Conservation (phyloP, 2,888 invertebrate genomes). For the Melikaiella ostensackeni region DNA sequence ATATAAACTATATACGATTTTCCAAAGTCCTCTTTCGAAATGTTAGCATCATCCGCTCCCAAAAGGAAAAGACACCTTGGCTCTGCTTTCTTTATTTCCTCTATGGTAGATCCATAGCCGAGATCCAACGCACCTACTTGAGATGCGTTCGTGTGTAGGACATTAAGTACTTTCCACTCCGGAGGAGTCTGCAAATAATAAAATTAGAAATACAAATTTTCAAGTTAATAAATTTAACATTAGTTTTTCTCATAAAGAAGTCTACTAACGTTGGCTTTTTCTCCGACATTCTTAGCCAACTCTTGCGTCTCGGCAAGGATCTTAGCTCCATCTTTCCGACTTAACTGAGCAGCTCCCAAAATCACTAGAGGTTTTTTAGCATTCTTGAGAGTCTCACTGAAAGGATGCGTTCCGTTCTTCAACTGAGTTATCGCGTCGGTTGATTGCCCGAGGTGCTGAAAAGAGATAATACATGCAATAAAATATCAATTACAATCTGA, state of each 20-base stretch:
- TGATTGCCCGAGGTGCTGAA: constrained; percentile 90
- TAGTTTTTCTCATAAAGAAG: not conserved
- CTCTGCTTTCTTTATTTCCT: constrained; percentile 80
- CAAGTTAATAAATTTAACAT: constrained; percentile 4
- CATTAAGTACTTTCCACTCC: constrained; percentile 91
- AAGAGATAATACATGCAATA: constrained; percentile 46
- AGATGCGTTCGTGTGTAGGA: constrained; percentile 94
- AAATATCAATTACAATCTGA: no score
- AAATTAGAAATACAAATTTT: not conserved
- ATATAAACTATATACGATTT: constrained; percentile 93
- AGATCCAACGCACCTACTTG: constrained; percentile 97
- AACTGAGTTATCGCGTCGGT: constrained; percentile 87
- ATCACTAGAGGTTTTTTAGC: constrained; percentile 95
- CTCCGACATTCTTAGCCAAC: constrained; percentile 82
- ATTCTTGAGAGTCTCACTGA: constrained; percentile 83
- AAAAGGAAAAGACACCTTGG: constrained; percentile 92
- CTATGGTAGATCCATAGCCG: constrained; percentile 90
- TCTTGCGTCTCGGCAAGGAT: constrained; percentile 87
- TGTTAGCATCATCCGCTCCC: constrained; percentile 94
- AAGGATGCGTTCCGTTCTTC: constrained; percentile 84
- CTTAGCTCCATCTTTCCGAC: constrained; percentile 87
- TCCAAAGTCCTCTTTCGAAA: constrained; percentile 88
- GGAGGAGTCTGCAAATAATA: constrained; percentile 66
- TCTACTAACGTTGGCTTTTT: constrained; percentile 78
- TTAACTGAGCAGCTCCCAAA: constrained; percentile 91